These are phyloP conservation scores for Synanthedon myopaeformis DNA, from an alignment of 2,888 invertebrate genomes.

Conservation along the genomic window DNA sequence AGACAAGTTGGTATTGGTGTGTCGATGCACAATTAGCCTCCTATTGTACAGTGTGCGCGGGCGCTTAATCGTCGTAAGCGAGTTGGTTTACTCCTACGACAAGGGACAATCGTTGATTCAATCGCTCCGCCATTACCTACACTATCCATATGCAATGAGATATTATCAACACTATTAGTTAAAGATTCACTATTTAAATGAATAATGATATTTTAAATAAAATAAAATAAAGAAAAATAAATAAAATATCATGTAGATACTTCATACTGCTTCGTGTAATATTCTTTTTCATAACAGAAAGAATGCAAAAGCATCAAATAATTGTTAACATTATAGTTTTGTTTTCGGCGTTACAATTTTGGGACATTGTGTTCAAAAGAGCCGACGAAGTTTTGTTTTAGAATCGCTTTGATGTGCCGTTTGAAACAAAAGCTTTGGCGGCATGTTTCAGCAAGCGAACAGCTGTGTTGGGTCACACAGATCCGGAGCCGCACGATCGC, in stretches of 20 bases:
- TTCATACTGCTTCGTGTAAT: too few species aligned
- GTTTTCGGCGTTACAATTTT: too few species aligned
- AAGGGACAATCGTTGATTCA: constrained; percentile 43
- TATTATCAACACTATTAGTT: constrained; percentile 50
- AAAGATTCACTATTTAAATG: constrained; percentile 41
- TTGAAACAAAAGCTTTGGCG: constrained; percentile 24
- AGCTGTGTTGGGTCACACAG: constrained; percentile 39
- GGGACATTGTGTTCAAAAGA: not conserved
- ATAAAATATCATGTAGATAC: too few species aligned
- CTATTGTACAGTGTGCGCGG: constrained; percentile 45
- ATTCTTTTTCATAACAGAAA: too few species aligned
- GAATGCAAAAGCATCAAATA: too few species aligned
- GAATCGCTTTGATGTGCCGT: not conserved
- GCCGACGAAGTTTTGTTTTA: constrained; percentile 1
- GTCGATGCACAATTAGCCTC: constrained; percentile 65
- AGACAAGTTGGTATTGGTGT: constrained; percentile 19
- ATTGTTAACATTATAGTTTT: too few species aligned
- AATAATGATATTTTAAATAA: constrained; percentile 49
- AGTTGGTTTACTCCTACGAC: constrained; percentile 62
- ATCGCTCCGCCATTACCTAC: constrained; percentile 44
- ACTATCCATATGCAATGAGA: constrained; percentile 47
- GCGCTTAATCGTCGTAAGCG: constrained; percentile 23
- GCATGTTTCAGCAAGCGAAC: constrained; percentile 34
- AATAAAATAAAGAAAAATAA: too few species aligned
- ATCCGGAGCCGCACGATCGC: constrained; percentile 23